These are phyloP conservation scores for Dicerorhinus sumatrensis DNA, from an alignment of 2,113 vertebrate species.

Conservation along the genomic window DNA sequence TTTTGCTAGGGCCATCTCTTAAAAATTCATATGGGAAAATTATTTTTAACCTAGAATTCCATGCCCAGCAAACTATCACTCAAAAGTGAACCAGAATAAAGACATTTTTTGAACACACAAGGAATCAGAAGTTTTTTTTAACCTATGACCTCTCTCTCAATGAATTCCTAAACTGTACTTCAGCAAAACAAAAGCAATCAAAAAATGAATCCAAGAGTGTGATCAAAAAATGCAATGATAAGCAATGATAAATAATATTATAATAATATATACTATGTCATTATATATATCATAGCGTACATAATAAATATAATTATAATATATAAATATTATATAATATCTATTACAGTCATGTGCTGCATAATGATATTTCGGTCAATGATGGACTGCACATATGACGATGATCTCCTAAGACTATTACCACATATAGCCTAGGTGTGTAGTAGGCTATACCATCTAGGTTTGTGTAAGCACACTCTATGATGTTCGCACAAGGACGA, in stretches of 20 bases:
- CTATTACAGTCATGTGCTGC: background rate
- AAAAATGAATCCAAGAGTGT: background rate
- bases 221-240: background rate
- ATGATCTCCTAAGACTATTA: too few species aligned
- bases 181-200: background rate
- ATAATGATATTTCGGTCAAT: too few species aligned
- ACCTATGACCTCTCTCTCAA: background rate
- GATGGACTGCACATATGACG: too few species aligned
- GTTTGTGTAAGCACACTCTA: too few species aligned
- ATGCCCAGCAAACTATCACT: background rate
- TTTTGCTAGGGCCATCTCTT: background rate
- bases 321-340: background rate
- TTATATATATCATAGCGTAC: background rate
- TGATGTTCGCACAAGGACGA: too few species aligned
- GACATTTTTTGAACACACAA: background rate
- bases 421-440: too few species aligned
- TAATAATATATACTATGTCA: background rate
- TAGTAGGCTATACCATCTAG: too few species aligned
- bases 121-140: background rate
- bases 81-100: background rate
- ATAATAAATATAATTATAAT: background rate
- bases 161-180: background rate
- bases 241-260: background rate
- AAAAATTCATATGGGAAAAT: background rate
- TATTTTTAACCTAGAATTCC: constrained; percentile 5